These are phyloP conservation scores for Platyrinchus mystaceus DNA, from an alignment of 2,797 vertebrate genomes.

Conservation along the genomic window DNA sequence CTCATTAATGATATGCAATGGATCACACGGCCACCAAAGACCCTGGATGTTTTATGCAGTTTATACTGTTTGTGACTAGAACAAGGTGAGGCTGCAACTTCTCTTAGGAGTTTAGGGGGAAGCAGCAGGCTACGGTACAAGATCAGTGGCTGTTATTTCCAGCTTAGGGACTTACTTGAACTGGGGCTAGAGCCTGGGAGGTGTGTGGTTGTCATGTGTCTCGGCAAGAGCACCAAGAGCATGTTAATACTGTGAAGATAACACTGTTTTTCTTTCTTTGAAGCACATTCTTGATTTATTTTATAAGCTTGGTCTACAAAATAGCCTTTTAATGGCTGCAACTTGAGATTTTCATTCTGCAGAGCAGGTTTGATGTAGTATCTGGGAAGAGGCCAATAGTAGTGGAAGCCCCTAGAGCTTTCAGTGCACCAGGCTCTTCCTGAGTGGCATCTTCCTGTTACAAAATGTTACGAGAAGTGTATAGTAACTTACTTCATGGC, in stretches of 20 bases:
- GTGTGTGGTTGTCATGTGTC: neutral
- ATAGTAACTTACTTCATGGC: neutral
- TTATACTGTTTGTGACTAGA: neutral
- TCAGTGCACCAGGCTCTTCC: neutral
- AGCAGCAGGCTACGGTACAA: neutral
- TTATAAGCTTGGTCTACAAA: neutral
- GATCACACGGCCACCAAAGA: neutral
- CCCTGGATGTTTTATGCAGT: neutral
- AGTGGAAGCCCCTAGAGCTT: neutral
- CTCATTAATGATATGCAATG: neutral
- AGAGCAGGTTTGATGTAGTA: neutral
- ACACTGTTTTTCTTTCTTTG: neutral
- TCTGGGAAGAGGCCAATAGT: neutral
- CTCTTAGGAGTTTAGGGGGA: neutral
- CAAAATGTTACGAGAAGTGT: neutral
- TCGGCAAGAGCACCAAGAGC: neutral
- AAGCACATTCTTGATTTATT: neutral
- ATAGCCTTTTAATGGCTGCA: neutral
- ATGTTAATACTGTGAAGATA: neutral
- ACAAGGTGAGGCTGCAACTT: neutral
- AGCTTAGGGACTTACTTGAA: neutral
- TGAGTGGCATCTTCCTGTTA: neutral
- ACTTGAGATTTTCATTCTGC: neutral
- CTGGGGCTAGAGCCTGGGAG: neutral
- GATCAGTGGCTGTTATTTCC: neutral